Conservation (phyloP, 92 coral and sea anemone species). For the Epizoanthus fatuus region DNA sequence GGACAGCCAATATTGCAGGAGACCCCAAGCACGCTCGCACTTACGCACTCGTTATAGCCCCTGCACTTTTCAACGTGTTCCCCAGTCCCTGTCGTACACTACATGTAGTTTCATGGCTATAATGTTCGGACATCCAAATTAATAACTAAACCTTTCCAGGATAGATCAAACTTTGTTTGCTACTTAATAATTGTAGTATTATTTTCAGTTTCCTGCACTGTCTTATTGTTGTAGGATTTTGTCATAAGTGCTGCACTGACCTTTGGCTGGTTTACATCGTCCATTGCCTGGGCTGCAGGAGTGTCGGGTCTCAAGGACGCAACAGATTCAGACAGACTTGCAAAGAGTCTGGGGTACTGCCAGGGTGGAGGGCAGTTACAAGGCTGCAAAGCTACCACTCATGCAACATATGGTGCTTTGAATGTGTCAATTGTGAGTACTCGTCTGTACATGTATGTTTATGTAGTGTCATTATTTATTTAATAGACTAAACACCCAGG, state of each 20-base stretch:
- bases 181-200: too few relatives aligned
- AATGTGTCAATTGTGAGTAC: conserved; percentile 94
- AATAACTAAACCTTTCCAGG: too few relatives aligned
- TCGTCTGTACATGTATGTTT: not conserved
- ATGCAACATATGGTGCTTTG: conserved; percentile 86
- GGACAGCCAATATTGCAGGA: too few relatives aligned
- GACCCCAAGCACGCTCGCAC: too few relatives aligned
- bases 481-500: too few relatives aligned
- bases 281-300: conserved; percentile 98
- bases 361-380: not conserved
- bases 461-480: too few relatives aligned
- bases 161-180: too few relatives aligned
- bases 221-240: conserved; percentile 81
- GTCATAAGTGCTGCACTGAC: conserved; percentile 74
- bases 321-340: conserved; percentile 6
- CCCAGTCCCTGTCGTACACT: too few relatives aligned
- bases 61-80: too few relatives aligned
- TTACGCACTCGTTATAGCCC: too few relatives aligned
- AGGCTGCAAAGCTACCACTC: not conserved
- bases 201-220: not conserved
- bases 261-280: conserved; percentile 91
- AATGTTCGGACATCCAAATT: too few relatives aligned
- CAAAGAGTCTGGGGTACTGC: not conserved
- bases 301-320: conserved; percentile 84
- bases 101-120: too few relatives aligned